A percentile compares a stretch with the other conserved stretches of the same genome.
Evolutionary conservation across 2,113 vertebrate species (phyloP).

Genomic region (Oreotrochilus melanogaster): DNA sequence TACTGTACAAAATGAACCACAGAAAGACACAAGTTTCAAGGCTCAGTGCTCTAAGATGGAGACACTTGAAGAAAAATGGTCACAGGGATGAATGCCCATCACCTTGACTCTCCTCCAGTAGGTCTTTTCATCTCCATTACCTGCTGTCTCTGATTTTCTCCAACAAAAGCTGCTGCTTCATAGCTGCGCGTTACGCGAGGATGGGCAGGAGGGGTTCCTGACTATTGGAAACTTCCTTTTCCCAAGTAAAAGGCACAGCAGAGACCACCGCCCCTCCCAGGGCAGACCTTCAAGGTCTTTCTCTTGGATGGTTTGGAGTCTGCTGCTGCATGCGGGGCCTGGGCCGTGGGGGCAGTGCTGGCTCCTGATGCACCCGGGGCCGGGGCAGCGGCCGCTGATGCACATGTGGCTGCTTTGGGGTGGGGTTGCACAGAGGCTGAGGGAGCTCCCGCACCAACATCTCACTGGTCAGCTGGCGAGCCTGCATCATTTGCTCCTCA

Average conservation of each 20-base stretch:
- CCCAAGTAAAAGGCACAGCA: neutral
- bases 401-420: neutral
- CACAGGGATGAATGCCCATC: neutral
- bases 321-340: conserved; percentile 17
- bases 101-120: neutral
- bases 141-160: neutral
- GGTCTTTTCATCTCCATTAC: neutral
- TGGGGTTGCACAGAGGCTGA: rapidly evolving
- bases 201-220: neutral
- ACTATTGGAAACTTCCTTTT: neutral
- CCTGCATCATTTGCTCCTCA: neutral
- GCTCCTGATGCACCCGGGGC: neutral
- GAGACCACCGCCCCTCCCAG: too few relatives aligned
- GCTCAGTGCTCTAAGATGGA: neutral
- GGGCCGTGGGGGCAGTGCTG: neutral
- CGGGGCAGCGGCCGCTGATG: neutral
- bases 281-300: neutral
- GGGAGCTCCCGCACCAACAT: neutral
- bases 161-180: neutral
- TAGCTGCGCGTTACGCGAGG: neutral
- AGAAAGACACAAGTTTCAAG: neutral
- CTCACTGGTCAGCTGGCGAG: rapidly evolving
- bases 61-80: neutral
- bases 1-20: neutral
- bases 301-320: neutral